Evolutionary conservation across 2,888 invertebrate species (phyloP), one percentile per base, ranked within the genome.

Genomic region (Aphidius colemani): DNA sequence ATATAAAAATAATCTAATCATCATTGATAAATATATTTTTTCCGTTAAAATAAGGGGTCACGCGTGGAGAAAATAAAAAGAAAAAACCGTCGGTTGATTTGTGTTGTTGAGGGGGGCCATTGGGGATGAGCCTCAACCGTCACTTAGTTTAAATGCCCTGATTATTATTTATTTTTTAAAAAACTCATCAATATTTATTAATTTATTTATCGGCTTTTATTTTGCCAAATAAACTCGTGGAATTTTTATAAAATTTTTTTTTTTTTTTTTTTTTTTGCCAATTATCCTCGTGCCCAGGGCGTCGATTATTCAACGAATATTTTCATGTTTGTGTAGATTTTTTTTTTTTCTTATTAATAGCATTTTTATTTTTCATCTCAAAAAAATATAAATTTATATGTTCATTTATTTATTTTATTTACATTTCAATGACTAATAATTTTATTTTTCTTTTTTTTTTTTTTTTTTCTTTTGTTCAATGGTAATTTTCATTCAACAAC

Each of bases 101-200:
- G 13, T 18, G 64, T 65, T 65, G 58, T 57, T 56, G 64, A 30
- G 45, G 53, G 59, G 53, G 66, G 66, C 66, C 68, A 66, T 68
- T 68, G 59, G 64, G 51, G 43, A 66, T 62, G 57, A 56, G 63
- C 68, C 66, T 68, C 71, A 75, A 74, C 74, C 70, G 74, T 72
- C 71, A 59, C 59, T 66, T 66, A 72, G 71, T 78, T 77, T 78
- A 78, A 78, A 78, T 78, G 64, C 70, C 78, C 66, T 40, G 13
- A 13, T 51, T 51, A n/a, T 57, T 53, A 30, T 30, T 30, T 30
- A 63, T 53, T 49, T 13, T 49, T 49, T 11, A n/a, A 49, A 49
- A 49, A 7, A 49, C 7, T 48, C 11, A 11, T 48, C 48, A 7
- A 11, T 3, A n/a, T 7, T 8, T 18, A 18, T 18, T 18, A 0